phyloP scores from a whole-genome alignment of 2,797 vertebrate genomes.

The Hemitrygon akajei region DNA sequence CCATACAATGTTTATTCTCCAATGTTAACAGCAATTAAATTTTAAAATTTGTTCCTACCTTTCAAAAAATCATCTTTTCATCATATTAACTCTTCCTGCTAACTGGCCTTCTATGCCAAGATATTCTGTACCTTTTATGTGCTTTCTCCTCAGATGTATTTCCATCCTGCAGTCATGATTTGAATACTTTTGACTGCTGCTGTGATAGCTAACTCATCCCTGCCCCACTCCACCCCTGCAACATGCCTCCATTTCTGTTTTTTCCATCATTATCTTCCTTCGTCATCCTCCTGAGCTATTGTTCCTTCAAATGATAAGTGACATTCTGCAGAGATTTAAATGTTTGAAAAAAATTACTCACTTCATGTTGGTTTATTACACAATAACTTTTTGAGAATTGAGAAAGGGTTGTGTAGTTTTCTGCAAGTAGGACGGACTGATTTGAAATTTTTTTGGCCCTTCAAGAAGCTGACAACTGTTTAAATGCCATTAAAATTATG shows the following conservation, averaged over 20 bases:
- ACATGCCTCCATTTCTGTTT: neutral
- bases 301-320: neutral
- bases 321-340: neutral
- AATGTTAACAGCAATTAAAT: neutral
- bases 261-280: neutral
- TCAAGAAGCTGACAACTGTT: neutral
- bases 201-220: neutral
- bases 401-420: neutral
- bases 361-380: neutral
- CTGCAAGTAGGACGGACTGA: neutral
- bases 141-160: neutral
- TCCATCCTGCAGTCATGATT: neutral
- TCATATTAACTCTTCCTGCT: neutral
- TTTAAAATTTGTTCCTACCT: neutral
- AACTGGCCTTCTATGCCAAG: neutral
- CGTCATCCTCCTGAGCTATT: neutral
- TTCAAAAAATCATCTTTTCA: neutral
- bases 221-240: neutral
- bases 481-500: neutral
- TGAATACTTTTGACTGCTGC: neutral
- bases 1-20: neutral
- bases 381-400: neutral
- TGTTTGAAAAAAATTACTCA: neutral
- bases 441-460: neutral
- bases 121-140: neutral